Evolutionary conservation across 2,888 invertebrate genomes (phyloP), one percentile per base, ranked within the genome.

Genomic region (Tenthredo notha): DNA sequence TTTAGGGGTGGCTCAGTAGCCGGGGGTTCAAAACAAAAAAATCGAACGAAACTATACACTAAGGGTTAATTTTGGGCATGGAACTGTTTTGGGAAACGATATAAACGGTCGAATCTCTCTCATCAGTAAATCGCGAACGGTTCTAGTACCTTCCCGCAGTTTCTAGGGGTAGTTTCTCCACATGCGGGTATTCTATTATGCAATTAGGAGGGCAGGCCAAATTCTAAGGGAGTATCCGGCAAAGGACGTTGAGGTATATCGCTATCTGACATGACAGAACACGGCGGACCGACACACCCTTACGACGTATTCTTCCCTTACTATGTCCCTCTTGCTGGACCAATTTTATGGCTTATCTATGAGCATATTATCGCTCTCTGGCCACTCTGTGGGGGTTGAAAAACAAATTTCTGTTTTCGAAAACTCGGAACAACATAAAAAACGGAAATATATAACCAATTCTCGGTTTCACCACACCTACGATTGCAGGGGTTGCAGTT

Each of bases 251-350:
- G 90, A 91, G 92, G 92, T 92, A 92, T 91, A 92, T 91, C 91
- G 92, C 91, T 92, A 92, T 92, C 92, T 92, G 92, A 92, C 92
- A 92, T 91, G 93, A 92, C 93, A 92, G 93, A 83, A 93, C 93
- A 93, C 90, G 93, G 89, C 91, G 91, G 91, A 90, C 92, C 92
- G 93, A 93, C 93, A 93, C 93, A 93, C 93, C 93, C 93, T 93
- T 93, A 93, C 93, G 93, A 93, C 92, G 93, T 93, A 92, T 80
- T 61, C 80, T 61, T 58, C 80, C 61, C 80, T n/a, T 5, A 18
- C 33, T 21, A 40, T 3, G 15, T n/a, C 50, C 80, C 61, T 37
- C 37, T 25, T 40, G 37, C 37, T 40, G 25, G 21, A 80, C 37
- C 40, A 21, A 80, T 61, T 80, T 80, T 77, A 77, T 33, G 50